Evolutionary conservation across 2,888 invertebrate species (phyloP).

Genomic region (Spisula solida): DNA sequence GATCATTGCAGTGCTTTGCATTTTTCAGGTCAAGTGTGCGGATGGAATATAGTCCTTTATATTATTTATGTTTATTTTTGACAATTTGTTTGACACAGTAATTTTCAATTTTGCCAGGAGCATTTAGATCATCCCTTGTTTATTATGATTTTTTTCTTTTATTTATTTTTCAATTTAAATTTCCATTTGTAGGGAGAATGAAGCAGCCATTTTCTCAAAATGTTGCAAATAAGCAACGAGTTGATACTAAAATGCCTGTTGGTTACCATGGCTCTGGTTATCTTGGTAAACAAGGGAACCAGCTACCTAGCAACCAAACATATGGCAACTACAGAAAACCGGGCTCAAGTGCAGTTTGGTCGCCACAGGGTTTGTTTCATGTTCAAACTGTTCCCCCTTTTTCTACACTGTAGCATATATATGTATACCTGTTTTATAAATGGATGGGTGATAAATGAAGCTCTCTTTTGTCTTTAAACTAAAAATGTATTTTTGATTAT

Average conservation of each 20-base stretch:
- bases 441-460: conserved; percentile 15
- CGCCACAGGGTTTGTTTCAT: conserved; percentile 73
- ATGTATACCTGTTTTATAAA: conserved; percentile 20
- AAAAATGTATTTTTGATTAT: too few relatives aligned
- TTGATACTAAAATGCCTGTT: conserved; percentile 28
- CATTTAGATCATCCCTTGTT: background rate
- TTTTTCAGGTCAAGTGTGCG: background rate
- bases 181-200: conserved; percentile 40
- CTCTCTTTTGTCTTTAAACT: background rate
- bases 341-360: conserved; percentile 63
- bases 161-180: background rate
- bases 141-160: too few relatives aligned
- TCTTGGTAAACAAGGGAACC: conserved; percentile 43
- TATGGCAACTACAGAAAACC: conserved; percentile 57
- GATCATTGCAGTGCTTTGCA: background rate
- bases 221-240: conserved; percentile 36
- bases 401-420: conserved; percentile 25
- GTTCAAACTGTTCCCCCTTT: conserved; percentile 27
- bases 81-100: background rate
- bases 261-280: conserved; percentile 43
- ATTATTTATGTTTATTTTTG: background rate
- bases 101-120: too few relatives aligned
- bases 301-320: conserved; percentile 38
- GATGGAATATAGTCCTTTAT: background rate
- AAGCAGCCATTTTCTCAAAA: conserved; percentile 34